Evolutionary conservation across 1,140 invertebrate genomes (phyloP), one percentile per base, ranked within the genome.

Genomic region (Ditylenchus dipsaci): DNA sequence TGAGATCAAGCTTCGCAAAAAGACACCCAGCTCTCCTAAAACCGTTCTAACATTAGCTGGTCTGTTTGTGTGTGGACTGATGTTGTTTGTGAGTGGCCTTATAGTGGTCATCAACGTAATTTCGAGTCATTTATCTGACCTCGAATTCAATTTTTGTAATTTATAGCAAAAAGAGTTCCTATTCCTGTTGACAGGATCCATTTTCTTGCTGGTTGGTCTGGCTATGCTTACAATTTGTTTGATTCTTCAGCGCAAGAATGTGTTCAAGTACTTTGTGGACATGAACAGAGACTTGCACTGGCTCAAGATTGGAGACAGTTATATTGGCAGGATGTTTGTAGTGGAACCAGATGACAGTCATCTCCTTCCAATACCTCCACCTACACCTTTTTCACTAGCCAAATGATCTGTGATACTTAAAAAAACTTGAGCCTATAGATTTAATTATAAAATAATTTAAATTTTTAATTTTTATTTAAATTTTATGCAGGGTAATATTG

Each of bases 31-130:
- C 45, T 71, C 69, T 59, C 67, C 53, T 21, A 49, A 56, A 23
- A 71, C 69, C 17, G 67, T 73, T 26, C 49, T 71, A 23, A 59
- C 65, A 1, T 17, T 71, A 7, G 38, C 69, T 29, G 70, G 69
- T 21, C 71, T 71, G n/a, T 73, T 71, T 43, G 61, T 71, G 1
- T 71, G 69, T 58, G 69, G 69, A 13, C 27, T 71, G 19, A 72
- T 56, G 26, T 49, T 71, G 23, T 56, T 73, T 21, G 19, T 73
- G 23, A 72, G 68, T 27, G 69, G 68, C 3, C n/a, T 73, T 7
- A 63, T 71, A 30, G 69, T 71, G 38, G n/a, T 71, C n/a, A n/a
- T 61, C n/a, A 33, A 64, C 27, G 69, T 71, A 53, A 53, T 19
- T 53, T 53, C 15, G 23, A 7, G 23, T 21, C 3, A 21, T 53